phyloP scores from a whole-genome alignment of 2,888 invertebrate species.

The Mesodorylaimus sp. region DNA sequence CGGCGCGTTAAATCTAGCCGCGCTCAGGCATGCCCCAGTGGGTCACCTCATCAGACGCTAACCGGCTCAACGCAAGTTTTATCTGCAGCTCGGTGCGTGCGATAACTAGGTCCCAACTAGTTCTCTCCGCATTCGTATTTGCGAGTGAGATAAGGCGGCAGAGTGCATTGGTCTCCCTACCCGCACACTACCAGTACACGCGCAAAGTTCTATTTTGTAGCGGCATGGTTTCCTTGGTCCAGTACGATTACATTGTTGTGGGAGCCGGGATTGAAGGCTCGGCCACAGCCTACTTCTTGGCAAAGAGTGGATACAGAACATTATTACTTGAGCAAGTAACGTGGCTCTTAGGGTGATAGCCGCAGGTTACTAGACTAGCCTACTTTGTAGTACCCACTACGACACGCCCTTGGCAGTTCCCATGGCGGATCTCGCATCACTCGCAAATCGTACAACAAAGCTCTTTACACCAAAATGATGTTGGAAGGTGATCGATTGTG shows the following conservation, averaged over 20 bases:
- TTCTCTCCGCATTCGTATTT: too few species aligned
- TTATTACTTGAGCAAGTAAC: conserved; percentile 30
- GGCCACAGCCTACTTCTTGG: conserved; percentile 28
- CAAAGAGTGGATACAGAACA: conserved; percentile 21
- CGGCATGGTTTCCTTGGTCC: too few species aligned
- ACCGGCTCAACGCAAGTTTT: too few species aligned
- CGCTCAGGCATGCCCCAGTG: too few species aligned
- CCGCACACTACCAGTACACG: too few species aligned
- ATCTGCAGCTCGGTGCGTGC: too few species aligned
- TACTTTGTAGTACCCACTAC: conserved; percentile 28
- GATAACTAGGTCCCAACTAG: too few species aligned
- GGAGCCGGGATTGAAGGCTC: conserved; percentile 32
- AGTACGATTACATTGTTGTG: conserved; percentile 22
- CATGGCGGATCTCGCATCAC: conserved; percentile 33
- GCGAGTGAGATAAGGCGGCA: too few species aligned
- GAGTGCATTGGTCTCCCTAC: too few species aligned
- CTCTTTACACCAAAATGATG: conserved; percentile 32
- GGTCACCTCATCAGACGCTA: too few species aligned
- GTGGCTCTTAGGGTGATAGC: not conserved
- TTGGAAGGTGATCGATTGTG: conserved; percentile 26
- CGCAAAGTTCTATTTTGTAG: too few species aligned
- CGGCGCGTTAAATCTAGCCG: too few species aligned
- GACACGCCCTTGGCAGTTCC: conserved; percentile 33
- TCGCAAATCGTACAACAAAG: conserved; percentile 27
- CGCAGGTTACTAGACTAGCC: not conserved